phyloP scores from a whole-genome alignment of 1,140 invertebrate genomes.

The Paraescarpia echinospica region DNA sequence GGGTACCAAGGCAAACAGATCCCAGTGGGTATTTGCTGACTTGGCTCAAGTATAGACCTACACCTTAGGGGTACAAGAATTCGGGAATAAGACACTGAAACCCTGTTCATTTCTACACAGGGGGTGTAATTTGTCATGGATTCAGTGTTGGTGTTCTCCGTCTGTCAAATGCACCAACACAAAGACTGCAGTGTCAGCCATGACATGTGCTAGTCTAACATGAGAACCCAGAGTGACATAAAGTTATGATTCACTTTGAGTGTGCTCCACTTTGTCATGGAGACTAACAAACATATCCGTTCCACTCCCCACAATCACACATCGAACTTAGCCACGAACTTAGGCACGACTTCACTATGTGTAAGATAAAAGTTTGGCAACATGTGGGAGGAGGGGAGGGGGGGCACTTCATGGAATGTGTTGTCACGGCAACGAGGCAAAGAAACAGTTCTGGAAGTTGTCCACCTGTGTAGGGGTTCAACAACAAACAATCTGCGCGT shows the following conservation, averaged over 20 bases:
- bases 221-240: background rate
- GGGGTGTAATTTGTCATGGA: background rate
- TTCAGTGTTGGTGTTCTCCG: background rate
- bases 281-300: background rate
- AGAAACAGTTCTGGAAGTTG: background rate
- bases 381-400: background rate
- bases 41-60: background rate
- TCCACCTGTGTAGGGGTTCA: background rate
- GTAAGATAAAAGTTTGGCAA: background rate
- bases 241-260: background rate
- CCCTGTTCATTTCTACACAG: background rate
- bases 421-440: background rate
- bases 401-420: background rate
- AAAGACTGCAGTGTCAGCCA: too few species aligned
- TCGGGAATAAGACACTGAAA: background rate
- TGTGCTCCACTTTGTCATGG: background rate
- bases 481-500: background rate
- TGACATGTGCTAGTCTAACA: background rate
- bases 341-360: background rate
- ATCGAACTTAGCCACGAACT: background rate
- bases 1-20: background rate
- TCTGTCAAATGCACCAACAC: background rate
- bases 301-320: background rate
- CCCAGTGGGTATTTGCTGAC: background rate
- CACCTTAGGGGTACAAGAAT: background rate